Evolutionary conservation across 2,113 vertebrate genomes (phyloP), one percentile per base, ranked within the genome.

Genomic region (Chunga burmeisteri): DNA sequence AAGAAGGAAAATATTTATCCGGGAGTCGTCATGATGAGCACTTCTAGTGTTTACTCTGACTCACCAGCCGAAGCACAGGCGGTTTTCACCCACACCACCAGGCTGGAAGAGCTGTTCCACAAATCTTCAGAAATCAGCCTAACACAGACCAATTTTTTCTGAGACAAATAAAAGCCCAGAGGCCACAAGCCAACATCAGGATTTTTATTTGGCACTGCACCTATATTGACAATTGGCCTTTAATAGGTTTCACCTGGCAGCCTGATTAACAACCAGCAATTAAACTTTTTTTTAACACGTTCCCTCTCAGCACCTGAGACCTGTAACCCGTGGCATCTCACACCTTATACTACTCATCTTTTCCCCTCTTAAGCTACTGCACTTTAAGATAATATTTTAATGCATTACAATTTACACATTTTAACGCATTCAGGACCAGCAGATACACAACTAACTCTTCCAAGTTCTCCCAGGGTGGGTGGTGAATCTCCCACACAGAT

Each of bases 101-200:
- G 5, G 2, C 36, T 38, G 55, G 4, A 79, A 66, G 26, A 79
- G 30, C 55, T 38, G 13, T 7, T 52, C 23, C 58, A 62, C 12
- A 38, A 16, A 53, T 7, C 81, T n/a, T 55, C 46, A 63, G 40
- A 44, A 72, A n/a, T 1, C 71, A 70, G n/a, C 49, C 49, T 7
- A n/a, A 56, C 15, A 22, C 9, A 2, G 1, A 4, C 27, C 13
- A 2, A 1, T 10, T 14, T 50, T 42, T 23, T 25, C 56, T 29
- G 14, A 56, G 9, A 55, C 23, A 83, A 66, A 61, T 3, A 32
- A 38, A 81, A 19, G 25, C 16, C 27, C 47, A 8, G 1, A 38
- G 8, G 8, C 40, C 71, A 58, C 7, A 15, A 46, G 7, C 20
- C 17, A 55, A 50, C 30, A n/a, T 17, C 74, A 53, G 44, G 38